Evolutionary conservation across 1,140 invertebrate species (phyloP), one percentile per base, ranked within the genome.

Genomic region (Lucilia cuprina): DNA sequence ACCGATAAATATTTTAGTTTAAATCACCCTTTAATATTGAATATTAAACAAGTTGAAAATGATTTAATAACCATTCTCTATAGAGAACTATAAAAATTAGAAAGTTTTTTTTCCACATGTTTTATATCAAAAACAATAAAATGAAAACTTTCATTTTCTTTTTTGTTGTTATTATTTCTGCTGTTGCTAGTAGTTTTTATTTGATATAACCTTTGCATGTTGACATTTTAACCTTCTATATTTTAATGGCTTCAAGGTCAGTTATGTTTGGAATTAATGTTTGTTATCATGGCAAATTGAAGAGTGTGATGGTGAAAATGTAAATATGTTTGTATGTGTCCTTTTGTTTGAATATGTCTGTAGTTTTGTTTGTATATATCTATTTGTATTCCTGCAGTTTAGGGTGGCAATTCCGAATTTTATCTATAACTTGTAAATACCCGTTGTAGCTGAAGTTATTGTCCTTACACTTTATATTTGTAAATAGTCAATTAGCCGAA

Each of bases 251-350:
- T 80, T 25, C 77, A 80, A 80, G 77, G 77, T 50, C 77, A 80
- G 77, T 80, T 49, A 80, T 80, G 77, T 80, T 80, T 80, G 41
- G 50, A 80, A 80, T 80, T 80, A 80, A 80, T 80, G 77, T 80
- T 80, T 49, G 77, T 49, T 80, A 80, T 80, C 41, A 80, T 50
- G 77, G 77, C 77, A 80, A 70, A 21, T 70, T 60, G 14, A 17
- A 60, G 55, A n/a, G 55, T n/a, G n/a, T 60, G 55, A 2, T n/a
- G 13, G 55, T 14, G 55, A n/a, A 60, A 17, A n/a, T n/a, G 50
- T 60, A 60, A 14, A n/a, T 60, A 60, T 60, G 50, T 60, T 12
- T 60, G 50, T 14, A 60, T n/a, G 55, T 17, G 14, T 60, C 2
- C 0, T 30, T 30, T 30, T 30, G 25, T 30, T 17, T n/a, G 55